Conservation (phyloP, 2,113 vertebrate genomes). For the Grammomys dolichurus region DNA sequence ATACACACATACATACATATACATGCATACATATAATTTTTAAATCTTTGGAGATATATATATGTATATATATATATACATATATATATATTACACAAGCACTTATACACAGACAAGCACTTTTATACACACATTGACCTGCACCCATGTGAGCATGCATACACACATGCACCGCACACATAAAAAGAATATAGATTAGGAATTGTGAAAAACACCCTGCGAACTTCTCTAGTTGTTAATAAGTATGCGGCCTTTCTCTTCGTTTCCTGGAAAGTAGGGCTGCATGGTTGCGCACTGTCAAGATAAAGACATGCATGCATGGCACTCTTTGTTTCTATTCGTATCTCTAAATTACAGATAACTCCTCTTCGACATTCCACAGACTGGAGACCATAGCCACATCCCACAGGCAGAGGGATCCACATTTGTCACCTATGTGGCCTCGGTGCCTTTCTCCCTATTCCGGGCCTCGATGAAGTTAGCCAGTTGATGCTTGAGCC, state of each 20-base stretch:
- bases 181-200: neutral
- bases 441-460: accelerated
- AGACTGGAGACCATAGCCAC: neutral
- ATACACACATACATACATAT: neutral
- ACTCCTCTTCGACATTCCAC: neutral
- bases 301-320: neutral
- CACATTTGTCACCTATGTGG: neutral
- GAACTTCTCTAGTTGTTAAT: neutral
- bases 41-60: too few relatives aligned
- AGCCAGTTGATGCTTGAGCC: neutral
- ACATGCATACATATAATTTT: too few relatives aligned
- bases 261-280: neutral
- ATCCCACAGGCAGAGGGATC: neutral
- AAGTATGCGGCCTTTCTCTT: neutral
- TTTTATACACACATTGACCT: neutral
- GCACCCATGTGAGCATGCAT: neutral
- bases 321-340: neutral
- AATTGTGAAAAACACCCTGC: neutral
- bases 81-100: too few relatives aligned
- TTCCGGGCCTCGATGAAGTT: neutral
- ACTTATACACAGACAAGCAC: neutral
- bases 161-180: neutral
- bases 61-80: too few relatives aligned
- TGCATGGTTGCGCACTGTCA: neutral
- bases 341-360: too few relatives aligned